Conservation (phyloP, 1,140 invertebrate genomes). For the Pseudobourletiella spinata region DNA sequence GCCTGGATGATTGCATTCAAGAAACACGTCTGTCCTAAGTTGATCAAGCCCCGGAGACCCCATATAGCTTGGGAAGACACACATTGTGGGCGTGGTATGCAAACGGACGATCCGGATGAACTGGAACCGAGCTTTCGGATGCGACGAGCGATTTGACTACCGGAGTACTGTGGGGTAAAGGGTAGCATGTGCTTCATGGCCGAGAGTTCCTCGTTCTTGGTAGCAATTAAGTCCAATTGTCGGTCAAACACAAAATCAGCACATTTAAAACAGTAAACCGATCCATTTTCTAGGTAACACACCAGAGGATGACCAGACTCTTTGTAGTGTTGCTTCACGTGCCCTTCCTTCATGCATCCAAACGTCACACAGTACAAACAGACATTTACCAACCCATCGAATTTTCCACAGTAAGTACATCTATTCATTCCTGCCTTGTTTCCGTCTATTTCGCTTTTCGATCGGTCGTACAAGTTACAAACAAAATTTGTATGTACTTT, state of each 20-base stretch:
- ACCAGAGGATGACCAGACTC: constrained; percentile 65
- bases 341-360: constrained; percentile 68
- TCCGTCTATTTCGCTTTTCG: constrained; percentile 7
- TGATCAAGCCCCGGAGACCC: constrained; percentile 81
- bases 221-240: constrained; percentile 52
- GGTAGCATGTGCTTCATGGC: constrained; percentile 39
- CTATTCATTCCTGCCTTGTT: constrained; percentile 10
- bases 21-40: constrained; percentile 97
- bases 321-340: constrained; percentile 77
- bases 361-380: constrained; percentile 88
- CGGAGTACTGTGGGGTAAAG: neutral
- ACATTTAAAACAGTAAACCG: constrained; percentile 84
- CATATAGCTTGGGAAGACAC: constrained; percentile 20
- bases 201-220: constrained; percentile 49
- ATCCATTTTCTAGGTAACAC: constrained; percentile 71
- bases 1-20: constrained; percentile 98
- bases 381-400: constrained; percentile 54
- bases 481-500: constrained; percentile 24
- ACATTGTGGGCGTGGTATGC: neutral
- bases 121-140: neutral
- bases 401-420: constrained; percentile 17
- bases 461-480: constrained; percentile 1
- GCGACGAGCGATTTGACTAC: neutral
- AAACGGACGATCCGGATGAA: neutral
- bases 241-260: constrained; percentile 85